phyloP scores from a whole-genome alignment of 2,888 invertebrate species.

The Dichetophora obliterata region DNA sequence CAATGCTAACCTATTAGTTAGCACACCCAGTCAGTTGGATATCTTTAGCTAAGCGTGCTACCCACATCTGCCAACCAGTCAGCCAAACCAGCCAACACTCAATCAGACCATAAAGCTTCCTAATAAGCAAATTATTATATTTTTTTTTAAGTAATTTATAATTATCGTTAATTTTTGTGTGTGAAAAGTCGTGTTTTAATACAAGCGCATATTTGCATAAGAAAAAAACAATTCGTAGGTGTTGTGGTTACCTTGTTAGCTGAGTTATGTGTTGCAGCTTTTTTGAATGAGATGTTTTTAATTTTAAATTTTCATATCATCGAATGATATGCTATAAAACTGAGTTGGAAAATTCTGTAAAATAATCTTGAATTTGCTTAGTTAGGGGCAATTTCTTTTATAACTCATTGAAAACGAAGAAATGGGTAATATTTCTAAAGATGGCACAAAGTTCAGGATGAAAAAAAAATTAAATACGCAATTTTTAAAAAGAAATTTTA shows the following conservation, averaged over 20 bases:
- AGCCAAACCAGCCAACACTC: not conserved
- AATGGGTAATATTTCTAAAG: too few species aligned
- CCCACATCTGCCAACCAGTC: not conserved
- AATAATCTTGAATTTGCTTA: too few species aligned
- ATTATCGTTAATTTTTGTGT: not conserved
- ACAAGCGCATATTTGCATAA: not conserved
- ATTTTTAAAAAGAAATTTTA: too few species aligned
- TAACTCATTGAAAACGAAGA: too few species aligned
- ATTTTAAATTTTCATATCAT: too few species aligned
- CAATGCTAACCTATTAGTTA: not conserved
- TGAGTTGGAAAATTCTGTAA: too few species aligned
- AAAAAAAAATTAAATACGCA: too few species aligned
- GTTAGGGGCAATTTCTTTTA: too few species aligned
- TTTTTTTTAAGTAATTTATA: not conserved
- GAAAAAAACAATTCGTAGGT: not conserved
- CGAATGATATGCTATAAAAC: too few species aligned
- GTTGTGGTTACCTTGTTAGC: not conserved
- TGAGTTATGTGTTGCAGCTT: not conserved
- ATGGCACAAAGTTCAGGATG: too few species aligned
- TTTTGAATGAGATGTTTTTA: not conserved
- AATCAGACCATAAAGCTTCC: not conserved
- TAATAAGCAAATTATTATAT: not conserved
- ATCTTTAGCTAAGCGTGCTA: not conserved
- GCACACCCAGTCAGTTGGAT: not conserved
- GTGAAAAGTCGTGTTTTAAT: not conserved